These are phyloP conservation scores for Polypterus senegalus DNA, from an alignment of 2,113 vertebrate species.

Conservation along the genomic window DNA sequence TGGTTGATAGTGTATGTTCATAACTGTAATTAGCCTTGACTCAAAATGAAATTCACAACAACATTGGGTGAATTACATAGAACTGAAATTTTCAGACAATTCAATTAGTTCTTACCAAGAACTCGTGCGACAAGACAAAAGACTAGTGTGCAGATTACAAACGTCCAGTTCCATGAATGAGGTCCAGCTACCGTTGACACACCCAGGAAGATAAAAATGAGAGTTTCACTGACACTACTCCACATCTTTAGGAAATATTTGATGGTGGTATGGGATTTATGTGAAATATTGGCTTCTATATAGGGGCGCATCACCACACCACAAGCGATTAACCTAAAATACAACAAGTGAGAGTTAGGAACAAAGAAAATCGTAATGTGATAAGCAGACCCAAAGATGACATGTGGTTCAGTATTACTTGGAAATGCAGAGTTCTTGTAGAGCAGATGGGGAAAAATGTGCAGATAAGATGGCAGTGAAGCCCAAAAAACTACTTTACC, in stretches of 20 bases:
- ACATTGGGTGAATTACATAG: no score
- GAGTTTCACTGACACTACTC: conserved; percentile 95
- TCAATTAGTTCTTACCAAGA: conserved; percentile 51
- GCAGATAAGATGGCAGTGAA: neutral
- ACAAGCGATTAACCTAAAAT: conserved; percentile 72
- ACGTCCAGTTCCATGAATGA: conserved; percentile 90
- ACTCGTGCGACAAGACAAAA: conserved; percentile 84
- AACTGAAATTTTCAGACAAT: no score
- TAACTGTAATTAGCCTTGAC: no score
- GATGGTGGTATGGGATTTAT: conserved; percentile 97
- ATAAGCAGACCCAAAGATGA: no score
- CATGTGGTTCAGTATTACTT: no score
- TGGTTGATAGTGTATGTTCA: no score
- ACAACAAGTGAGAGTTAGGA: neutral
- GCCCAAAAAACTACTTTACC: neutral
- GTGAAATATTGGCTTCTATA: conserved; percentile 95
- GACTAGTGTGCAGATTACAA: conserved; percentile 75
- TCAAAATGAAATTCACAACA: no score
- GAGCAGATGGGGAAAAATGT: no score
- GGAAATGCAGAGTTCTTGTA: no score
- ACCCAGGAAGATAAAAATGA: conserved; percentile 94
- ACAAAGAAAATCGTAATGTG: neutral
- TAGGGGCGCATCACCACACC: conserved; percentile 89
- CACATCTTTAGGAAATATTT: conserved; percentile 98
- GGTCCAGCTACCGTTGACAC: conserved; percentile 85